phyloP scores from a whole-genome alignment of 2,113 vertebrate genomes.

The Oxygymnocypris stewartii region DNA sequence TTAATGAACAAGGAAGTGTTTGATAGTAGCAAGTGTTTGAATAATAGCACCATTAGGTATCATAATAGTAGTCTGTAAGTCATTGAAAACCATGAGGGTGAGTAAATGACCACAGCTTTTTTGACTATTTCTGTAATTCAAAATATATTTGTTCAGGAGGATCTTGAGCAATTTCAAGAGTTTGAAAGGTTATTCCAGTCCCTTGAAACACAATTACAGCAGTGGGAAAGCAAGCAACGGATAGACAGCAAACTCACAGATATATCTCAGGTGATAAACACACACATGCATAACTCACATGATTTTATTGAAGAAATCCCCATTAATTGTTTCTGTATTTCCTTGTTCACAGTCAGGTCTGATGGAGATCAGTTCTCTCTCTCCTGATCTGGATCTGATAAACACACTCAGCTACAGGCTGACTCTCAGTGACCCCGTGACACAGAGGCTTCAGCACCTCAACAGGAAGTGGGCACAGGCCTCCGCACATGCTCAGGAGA shows the following conservation, averaged over 20 bases:
- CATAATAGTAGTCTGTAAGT: background rate
- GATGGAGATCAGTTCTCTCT: conserved; percentile 75
- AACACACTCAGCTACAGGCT: conserved; percentile 83
- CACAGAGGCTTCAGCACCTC: conserved; percentile 77
- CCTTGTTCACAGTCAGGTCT: conserved; percentile 70
- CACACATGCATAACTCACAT: background rate
- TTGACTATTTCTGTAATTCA: background rate
- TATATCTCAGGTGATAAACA: conserved; percentile 59
- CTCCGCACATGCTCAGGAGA: conserved; percentile 75
- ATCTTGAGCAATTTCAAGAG: conserved; percentile 74
- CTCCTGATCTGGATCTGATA: conserved; percentile 81
- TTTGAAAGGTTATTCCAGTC: conserved; percentile 72
- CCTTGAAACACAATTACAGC: conserved; percentile 75
- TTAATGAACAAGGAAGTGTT: background rate
- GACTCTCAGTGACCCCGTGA: conserved; percentile 73
- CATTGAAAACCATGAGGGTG: background rate
- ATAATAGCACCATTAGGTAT: background rate
- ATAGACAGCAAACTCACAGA: conserved; percentile 57
- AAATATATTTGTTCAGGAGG: conserved; percentile 63
- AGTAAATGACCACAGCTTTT: background rate
- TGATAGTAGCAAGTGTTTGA: background rate
- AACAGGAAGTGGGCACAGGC: conserved; percentile 80
- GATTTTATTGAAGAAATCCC: background rate
- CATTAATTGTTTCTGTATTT: background rate
- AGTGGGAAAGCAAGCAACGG: conserved; percentile 71